Conservation (phyloP, 2,113 vertebrate genomes). For the Chaetodon trifascialis region DNA sequence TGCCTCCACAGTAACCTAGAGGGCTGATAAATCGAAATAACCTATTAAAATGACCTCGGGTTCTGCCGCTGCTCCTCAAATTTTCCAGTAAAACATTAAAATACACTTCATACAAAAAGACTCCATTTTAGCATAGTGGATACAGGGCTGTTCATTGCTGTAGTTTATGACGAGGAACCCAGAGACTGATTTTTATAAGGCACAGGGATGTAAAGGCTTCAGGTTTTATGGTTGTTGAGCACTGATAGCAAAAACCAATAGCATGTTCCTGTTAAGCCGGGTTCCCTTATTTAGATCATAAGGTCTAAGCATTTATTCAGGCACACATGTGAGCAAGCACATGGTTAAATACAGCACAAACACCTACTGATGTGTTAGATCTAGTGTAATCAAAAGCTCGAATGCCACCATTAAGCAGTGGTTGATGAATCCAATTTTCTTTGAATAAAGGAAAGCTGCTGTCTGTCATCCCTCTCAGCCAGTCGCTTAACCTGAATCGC, state of each 20-base stretch:
- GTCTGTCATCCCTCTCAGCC: constrained; percentile 69
- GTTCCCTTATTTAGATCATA: constrained; percentile 46
- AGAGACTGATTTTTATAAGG: constrained; percentile 53
- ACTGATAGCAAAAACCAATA: constrained; percentile 60
- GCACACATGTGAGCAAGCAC: constrained; percentile 48
- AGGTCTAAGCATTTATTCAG: constrained; percentile 32
- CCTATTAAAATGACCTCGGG: constrained; percentile 41
- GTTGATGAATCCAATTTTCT: constrained; percentile 77
- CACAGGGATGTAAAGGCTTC: constrained; percentile 31
- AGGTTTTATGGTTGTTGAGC: constrained; percentile 53
- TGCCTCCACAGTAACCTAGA: neutral
- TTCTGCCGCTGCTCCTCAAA: neutral
- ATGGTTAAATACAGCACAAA: constrained; percentile 39
- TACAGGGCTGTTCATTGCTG: constrained; percentile 55
- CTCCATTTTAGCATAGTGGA: constrained; percentile 43
- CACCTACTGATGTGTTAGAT: constrained; percentile 56
- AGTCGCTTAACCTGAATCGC: constrained; percentile 77
- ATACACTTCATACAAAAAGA: constrained; percentile 40
- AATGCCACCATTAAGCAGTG: constrained; percentile 66
- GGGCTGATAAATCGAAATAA: constrained; percentile 32
- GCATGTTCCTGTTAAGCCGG: constrained; percentile 34
- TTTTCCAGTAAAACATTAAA: constrained; percentile 39
- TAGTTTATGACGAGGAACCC: constrained; percentile 46
- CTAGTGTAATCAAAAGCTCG: constrained; percentile 51
- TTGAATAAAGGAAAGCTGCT: constrained; percentile 62